Percentiles rank a stretch among this genome's conserved stretches.
These are phyloP conservation scores for Caenorhabditis sp. DNA, from an alignment of 2,888 invertebrate species.

Conservation along the genomic window DNA sequence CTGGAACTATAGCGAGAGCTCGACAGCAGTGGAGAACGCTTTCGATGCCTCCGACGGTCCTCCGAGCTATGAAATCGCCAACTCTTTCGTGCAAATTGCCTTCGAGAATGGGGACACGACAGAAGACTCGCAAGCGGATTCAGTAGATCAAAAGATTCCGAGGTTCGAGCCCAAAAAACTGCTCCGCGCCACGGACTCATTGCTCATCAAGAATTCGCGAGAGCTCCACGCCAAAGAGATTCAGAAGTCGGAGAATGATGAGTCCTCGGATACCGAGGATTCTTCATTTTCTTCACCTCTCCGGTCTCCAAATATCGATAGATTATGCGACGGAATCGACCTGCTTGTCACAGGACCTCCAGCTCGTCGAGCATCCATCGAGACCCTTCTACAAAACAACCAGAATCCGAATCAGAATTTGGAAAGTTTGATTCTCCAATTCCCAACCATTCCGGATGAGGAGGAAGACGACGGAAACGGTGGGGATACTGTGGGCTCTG, in stretches of 20 bases:
- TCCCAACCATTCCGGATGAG: slow-evolving; percentile 56
- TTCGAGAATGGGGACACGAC: slow-evolving; percentile 28
- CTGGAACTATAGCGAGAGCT: slow-evolving; percentile 78
- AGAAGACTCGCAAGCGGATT: background rate
- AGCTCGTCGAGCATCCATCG: slow-evolving; percentile 67
- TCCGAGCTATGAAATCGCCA: slow-evolving; percentile 79
- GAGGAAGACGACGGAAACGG: slow-evolving; percentile 23
- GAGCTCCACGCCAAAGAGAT: slow-evolving; percentile 52
- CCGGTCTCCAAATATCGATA: slow-evolving; percentile 62
- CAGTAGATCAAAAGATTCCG: background rate
- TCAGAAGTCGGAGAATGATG: slow-evolving; percentile 52
- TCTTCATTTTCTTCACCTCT: slow-evolving; percentile 71
- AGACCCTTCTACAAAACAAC: slow-evolving; percentile 67
- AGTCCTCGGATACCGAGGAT: slow-evolving; percentile 75
- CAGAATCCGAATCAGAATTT: slow-evolving; percentile 60
- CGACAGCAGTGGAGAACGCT: slow-evolving; percentile 65
- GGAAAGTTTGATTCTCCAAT: slow-evolving; percentile 60
- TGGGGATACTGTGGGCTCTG: background rate
- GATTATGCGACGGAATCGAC: slow-evolving; percentile 47
- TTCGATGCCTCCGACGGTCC: slow-evolving; percentile 83
- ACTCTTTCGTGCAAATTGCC: slow-evolving; percentile 64
- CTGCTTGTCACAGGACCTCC: slow-evolving; percentile 52
- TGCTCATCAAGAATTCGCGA: slow-evolving; percentile 71
- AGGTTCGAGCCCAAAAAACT: slow-evolving; percentile 73
- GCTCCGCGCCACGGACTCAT: slow-evolving; percentile 72